Base-by-base conservation (phyloP, 2,888 invertebrate species). In the Conomelus anceps region DNA sequence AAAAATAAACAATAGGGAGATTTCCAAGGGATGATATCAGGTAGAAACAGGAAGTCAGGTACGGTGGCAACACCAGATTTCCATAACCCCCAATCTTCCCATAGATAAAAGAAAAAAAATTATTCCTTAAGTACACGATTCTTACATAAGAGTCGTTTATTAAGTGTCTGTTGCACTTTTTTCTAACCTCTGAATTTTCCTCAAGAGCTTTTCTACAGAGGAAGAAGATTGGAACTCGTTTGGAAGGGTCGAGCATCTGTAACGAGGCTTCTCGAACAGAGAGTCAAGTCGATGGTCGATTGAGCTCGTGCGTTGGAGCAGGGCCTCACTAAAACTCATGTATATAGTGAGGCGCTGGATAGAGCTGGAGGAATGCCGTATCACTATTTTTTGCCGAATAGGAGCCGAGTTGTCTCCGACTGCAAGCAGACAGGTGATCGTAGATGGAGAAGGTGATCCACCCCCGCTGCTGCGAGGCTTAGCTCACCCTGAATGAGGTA, bases 361-460 rank as follows among this genome's bases (percentile, higher is more conserved):
- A 4, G 63, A 63, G 63, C 4, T 63, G 23, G 41, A 88, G 88
- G 84, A 88, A 84, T 41, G 63, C 84, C n/a, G 63, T 34, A 41
- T 88, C 84, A 88, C 23, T 84, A 41, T 86, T 86, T 86, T 86
- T 86, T 86, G 26, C 24, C 29, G 86, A 24, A 0, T 24, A 26
- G 86, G 86, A 86, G 86, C 86, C 86, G 86, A 86, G 26, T 26
- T 86, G 86, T 86, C 86, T 86, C 24, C 86, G 26, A 22, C 23
- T 22, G 86, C 24, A 29, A 24, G 86, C 24, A 29, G 86, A 86
- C 86, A 86, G 86, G 86, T 86, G 86, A n/a, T n/a, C n/a, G n/a
- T n/a, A n/a, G n/a, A n/a, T n/a, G n/a, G n/a, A n/a, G n/a, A 86
- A 29, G 86, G n/a, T 63, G 63, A 63, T 63, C 63, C 63, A n/a